These are phyloP conservation scores for Ctenodactylus gundi DNA, from an alignment of 2,113 vertebrate genomes.

Conservation along the genomic window DNA sequence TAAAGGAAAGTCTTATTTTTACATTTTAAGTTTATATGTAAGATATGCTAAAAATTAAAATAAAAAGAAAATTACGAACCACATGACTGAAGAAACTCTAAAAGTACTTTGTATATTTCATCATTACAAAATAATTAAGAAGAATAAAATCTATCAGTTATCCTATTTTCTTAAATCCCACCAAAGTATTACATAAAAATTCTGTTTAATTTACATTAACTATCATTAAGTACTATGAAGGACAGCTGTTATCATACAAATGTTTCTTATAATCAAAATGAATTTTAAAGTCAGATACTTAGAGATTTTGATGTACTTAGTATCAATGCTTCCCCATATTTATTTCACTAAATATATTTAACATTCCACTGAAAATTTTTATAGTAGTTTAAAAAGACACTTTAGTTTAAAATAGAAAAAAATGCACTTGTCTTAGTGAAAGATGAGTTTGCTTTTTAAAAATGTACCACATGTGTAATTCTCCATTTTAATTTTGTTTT, in stretches of 20 bases:
- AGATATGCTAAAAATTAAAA: constrained; percentile 25
- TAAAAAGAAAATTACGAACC: not conserved
- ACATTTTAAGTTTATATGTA: constrained; percentile 17
- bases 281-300: constrained; percentile 9
- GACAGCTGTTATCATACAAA: not conserved
- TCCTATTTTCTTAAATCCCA: constrained; percentile 8
- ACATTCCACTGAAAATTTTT: not conserved
- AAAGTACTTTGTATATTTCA: not conserved
- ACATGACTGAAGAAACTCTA: not conserved
- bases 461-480: not conserved
- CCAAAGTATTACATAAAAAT: not conserved
- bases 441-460: constrained; percentile 53
- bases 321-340: not conserved
- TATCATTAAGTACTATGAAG: not conserved
- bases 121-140: constrained; percentile 17
- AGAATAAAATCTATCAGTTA: not conserved
- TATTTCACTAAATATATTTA: not conserved
- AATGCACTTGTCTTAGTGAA: constrained; percentile 7
- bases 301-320: constrained; percentile 10
- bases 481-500: constrained; percentile 53
- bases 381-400: constrained; percentile 10
- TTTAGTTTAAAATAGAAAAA: constrained; percentile 51
- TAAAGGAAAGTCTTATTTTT: not conserved
- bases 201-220: not conserved
- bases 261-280: not conserved